phyloP scores from a whole-genome alignment of 2,888 invertebrate genomes.

The Eristalis tenax region DNA sequence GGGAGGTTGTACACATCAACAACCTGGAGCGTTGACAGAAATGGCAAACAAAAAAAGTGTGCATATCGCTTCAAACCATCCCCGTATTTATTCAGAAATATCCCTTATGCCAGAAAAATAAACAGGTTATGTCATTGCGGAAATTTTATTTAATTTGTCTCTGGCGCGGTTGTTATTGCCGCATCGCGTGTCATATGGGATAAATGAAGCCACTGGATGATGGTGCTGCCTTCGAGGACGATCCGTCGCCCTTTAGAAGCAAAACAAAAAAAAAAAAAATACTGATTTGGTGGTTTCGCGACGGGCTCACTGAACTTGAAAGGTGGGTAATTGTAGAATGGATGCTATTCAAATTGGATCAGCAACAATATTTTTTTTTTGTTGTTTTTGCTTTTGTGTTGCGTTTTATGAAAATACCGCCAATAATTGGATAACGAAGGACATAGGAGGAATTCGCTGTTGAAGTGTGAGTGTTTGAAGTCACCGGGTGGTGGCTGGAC shows the following conservation, averaged over 20 bases:
- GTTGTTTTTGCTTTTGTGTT: conserved; percentile 33
- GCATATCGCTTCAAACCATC: conserved; percentile 12
- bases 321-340: conserved; percentile 81
- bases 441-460: conserved; percentile 18
- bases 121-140: conserved; percentile 79
- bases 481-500: background rate
- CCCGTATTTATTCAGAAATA: conserved; percentile 62
- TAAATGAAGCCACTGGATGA: conserved; percentile 37
- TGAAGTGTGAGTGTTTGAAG: background rate
- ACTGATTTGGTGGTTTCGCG: conserved; percentile 36
- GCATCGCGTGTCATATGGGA: conserved; percentile 52
- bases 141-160: conserved; percentile 80
- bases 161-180: conserved; percentile 65
- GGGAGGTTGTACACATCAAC: conserved; percentile 52
- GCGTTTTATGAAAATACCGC: conserved; percentile 11
- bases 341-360: conserved; percentile 66
- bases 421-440: conserved; percentile 75
- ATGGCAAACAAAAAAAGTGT: background rate
- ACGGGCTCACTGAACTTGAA: conserved; percentile 79
- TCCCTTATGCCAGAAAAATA: conserved; percentile 66
- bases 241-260: conserved; percentile 7
- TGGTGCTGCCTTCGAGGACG: conserved; percentile 32
- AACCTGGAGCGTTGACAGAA: conserved; percentile 50
- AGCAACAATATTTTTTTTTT: conserved; percentile 66
- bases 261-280: background rate